phyloP scores from a whole-genome alignment of 35 echinoderm and acorn worm genomes.

The Apostichopus californicus region DNA sequence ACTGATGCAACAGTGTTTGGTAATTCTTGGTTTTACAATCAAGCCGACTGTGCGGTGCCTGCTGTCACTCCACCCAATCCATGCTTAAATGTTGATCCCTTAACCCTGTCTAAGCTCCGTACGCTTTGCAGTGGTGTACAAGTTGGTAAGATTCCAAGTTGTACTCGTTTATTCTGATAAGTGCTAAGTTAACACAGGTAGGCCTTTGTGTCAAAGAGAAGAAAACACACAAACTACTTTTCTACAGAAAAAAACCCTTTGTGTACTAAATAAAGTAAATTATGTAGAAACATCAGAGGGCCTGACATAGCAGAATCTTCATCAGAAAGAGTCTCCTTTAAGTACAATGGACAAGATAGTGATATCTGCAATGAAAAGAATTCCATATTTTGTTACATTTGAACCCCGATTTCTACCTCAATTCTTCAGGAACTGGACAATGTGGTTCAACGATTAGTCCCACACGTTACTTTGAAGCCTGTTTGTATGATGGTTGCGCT shows the following conservation, averaged over 20 bases:
- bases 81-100: not conserved
- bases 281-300: too few relatives aligned
- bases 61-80: not conserved
- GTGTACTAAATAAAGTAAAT: too few relatives aligned
- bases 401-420: not conserved
- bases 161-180: too few relatives aligned
- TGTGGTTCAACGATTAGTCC: not conserved
- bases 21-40: not conserved
- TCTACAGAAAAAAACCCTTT: too few relatives aligned
- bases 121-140: not conserved
- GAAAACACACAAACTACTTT: too few relatives aligned
- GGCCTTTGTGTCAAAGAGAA: too few relatives aligned
- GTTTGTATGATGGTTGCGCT: constrained; percentile 13
- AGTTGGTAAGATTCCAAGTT: not conserved
- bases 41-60: not conserved
- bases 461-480: not conserved
- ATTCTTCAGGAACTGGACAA: not conserved
- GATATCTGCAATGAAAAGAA: too few relatives aligned
- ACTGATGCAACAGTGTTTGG: not conserved
- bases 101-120: not conserved
- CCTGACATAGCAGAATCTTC: too few relatives aligned
- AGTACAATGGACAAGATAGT: too few relatives aligned
- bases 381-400: too few relatives aligned
- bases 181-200: too few relatives aligned
- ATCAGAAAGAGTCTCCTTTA: too few relatives aligned